Evolutionary conservation across 1,140 invertebrate species (phyloP), one percentile per base, ranked within the genome.

Genomic region (Drosophila equinoxialis): DNA sequence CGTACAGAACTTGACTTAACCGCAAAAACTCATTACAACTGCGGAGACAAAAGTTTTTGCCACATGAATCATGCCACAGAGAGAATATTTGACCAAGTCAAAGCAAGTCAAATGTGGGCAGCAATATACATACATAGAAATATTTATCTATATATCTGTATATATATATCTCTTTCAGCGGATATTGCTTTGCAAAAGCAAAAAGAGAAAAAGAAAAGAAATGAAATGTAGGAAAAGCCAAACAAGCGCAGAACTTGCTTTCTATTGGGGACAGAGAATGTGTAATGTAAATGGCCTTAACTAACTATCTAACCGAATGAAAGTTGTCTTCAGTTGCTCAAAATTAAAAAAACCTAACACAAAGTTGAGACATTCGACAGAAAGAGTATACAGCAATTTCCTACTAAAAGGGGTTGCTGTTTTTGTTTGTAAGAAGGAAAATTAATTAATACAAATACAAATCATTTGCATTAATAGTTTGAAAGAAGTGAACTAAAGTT

Each of bases 1-100:
- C 65, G 68, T 61, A 65, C 62, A 67, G 60, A 73, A 76, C 59
- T 70, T 37, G 61, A 65, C 62, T 76, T 37, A 59, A 83, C 83
- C 83, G 77, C 83, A 86, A 59, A 86, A 86, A 79, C 86, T 77
- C 83, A 89, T 86, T 86, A 86, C 83, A 62, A 85, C 58, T 68
- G 77, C 58, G 76, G 81, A 84, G 78, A 85, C 77, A 85, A 86
- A 81, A 69, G 45, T 86, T 86, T 69, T 70, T 74, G 65, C 68
- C 71, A 71, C 62, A 85, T 86, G 79, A 85, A 79, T 85, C 81
- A 86, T 82, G 45, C 23, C 54, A 72, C 48, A 51, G 26, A 62
- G 62, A 3, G 26, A 58, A 59, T 68, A 54, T 75, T 71, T 66
- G 79, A 35, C 45, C 42, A 20, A 59, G 33, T 20, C 57, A 37